Conservation (phyloP, 2,113 vertebrate genomes). For the Pluvialis apricaria region DNA sequence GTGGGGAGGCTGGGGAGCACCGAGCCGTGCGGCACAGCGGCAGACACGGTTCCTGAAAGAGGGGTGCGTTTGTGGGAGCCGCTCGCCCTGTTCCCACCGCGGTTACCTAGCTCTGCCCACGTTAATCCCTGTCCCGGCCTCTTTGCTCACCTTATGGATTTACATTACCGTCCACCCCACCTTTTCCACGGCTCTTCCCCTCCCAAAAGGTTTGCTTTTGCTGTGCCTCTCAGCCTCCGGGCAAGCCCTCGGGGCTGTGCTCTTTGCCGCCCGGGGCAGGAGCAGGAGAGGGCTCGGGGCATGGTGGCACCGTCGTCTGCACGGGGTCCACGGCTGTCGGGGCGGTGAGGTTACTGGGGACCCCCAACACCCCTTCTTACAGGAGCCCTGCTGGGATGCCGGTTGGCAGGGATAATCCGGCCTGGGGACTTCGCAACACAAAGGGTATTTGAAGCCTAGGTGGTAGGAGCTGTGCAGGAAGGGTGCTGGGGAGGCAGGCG, state of each 20-base stretch:
- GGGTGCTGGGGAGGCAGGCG: neutral
- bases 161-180: neutral
- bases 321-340: accelerated
- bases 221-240: neutral
- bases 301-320: accelerated
- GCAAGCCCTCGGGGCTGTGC: neutral
- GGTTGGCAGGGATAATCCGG: neutral
- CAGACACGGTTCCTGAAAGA: accelerated
- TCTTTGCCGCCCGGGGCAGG: neutral
- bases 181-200: neutral
- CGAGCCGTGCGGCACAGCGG: accelerated
- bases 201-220: neutral
- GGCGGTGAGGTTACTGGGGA: neutral
- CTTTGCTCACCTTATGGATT: neutral
- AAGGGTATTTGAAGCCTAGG: neutral
- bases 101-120: neutral
- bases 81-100: accelerated
- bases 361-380: neutral
- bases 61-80: neutral
- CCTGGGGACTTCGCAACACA: neutral
- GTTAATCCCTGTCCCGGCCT: neutral
- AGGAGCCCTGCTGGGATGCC: neutral
- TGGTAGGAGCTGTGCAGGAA: neutral
- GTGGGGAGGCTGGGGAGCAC: neutral
- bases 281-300: neutral